These are phyloP conservation scores for Natrix natrix DNA, from an alignment of 2,797 vertebrate species.

Conservation along the genomic window DNA sequence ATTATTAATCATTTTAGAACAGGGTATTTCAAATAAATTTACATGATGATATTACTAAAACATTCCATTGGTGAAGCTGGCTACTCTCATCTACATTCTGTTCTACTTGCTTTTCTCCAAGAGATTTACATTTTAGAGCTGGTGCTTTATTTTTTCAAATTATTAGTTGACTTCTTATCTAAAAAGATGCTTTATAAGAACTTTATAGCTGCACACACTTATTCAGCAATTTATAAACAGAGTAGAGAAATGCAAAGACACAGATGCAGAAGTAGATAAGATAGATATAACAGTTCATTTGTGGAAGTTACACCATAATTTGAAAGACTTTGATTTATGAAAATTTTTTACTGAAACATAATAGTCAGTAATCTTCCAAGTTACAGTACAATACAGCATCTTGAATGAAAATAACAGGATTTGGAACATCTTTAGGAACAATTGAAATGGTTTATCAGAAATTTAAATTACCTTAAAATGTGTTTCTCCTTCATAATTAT, in stretches of 20 bases:
- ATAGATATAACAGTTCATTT: slow-evolving; percentile 17
- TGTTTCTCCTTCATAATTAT: slow-evolving; percentile 7
- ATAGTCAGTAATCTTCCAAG: slow-evolving; percentile 18
- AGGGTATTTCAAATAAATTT: neutral
- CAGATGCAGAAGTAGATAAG: neutral
- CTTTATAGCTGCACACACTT: neutral
- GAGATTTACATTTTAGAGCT: neutral
- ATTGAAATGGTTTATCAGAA: slow-evolving; percentile 16
- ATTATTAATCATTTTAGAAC: neutral
- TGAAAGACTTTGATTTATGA: neutral
- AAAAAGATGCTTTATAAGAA: neutral
- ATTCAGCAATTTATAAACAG: neutral
- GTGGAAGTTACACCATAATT: slow-evolving; percentile 28
- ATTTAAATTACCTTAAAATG: neutral
- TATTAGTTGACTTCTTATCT: neutral
- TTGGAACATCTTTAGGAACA: neutral
- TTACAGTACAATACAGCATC: slow-evolving; percentile 38
- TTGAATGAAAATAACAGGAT: slow-evolving; percentile 30
- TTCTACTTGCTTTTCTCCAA: neutral
- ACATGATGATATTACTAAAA: neutral
- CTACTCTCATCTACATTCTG: neutral
- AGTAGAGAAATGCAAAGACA: neutral
- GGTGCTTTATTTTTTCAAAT: neutral
- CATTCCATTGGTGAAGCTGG: neutral
- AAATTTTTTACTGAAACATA: neutral